Conservation (phyloP, 2,797 vertebrate genomes). For the Brachyrhaphis roseni region DNA sequence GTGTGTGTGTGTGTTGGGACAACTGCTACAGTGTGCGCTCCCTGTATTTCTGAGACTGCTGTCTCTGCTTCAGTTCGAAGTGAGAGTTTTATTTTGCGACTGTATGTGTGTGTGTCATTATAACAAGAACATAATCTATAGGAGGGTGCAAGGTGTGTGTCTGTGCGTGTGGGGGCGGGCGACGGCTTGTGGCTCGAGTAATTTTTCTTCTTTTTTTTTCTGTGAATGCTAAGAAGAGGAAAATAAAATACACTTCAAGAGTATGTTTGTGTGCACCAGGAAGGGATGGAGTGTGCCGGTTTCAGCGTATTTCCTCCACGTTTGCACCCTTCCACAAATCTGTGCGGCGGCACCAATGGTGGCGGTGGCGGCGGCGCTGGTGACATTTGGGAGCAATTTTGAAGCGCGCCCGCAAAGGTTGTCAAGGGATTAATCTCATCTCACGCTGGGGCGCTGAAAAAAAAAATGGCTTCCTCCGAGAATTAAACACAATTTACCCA, state of each 20-base stretch:
- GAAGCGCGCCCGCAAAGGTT: constrained; percentile 84
- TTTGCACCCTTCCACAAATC: constrained; percentile 71
- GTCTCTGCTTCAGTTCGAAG: constrained; percentile 60
- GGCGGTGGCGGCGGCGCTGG: constrained; percentile 45
- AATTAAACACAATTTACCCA: constrained; percentile 87
- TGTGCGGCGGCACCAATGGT: constrained; percentile 32
- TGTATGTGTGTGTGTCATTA: constrained; percentile 44
- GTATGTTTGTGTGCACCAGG: constrained; percentile 27
- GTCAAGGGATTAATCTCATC: constrained; percentile 88
- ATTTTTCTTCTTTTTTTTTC: constrained; percentile 16
- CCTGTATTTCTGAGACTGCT: constrained; percentile 54
- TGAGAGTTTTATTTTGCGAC: constrained; percentile 55
- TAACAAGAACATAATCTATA: constrained; percentile 79
- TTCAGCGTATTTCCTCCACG: constrained; percentile 50
- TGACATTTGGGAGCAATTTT: constrained; percentile 86
- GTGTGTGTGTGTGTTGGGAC: constrained; percentile 59
- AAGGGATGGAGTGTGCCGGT: constrained; percentile 55
- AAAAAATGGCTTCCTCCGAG: constrained; percentile 80
- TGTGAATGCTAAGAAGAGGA: constrained; percentile 54
- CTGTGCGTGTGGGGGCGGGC: constrained; percentile 67
- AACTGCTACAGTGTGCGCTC: constrained; percentile 69
- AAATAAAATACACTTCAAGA: constrained; percentile 58
- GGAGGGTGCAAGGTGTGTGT: constrained; percentile 77
- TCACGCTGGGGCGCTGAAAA: constrained; percentile 79
- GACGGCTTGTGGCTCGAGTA: constrained; percentile 67